Evolutionary conservation across 37 sponge, comb jelly and placozoan genomes (phyloP).

Genomic region (Diacarnus erythraeanus): DNA sequence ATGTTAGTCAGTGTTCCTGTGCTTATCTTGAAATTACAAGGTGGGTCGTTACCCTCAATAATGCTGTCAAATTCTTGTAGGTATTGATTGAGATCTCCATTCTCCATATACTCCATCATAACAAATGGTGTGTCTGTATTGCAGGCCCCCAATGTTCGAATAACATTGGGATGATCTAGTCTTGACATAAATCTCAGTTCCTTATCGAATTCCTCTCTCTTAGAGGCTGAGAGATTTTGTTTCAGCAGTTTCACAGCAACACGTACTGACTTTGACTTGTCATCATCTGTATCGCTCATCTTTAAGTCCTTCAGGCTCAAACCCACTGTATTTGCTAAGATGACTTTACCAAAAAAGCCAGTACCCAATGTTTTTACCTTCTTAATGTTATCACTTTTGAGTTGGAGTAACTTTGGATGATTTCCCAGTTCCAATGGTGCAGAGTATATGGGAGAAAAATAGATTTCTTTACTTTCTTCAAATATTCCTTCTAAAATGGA

Average conservation of each 20-base stretch:
- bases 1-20: slow-evolving; percentile 37
- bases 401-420: neutral
- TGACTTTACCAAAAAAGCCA: slow-evolving; percentile 6
- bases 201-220: slow-evolving; percentile 46
- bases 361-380: slow-evolving; percentile 2
- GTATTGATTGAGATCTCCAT: slow-evolving; percentile 71
- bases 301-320: slow-evolving; percentile 49
- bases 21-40: slow-evolving; percentile 6
- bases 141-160: slow-evolving; percentile 61
- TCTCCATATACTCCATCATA: slow-evolving; percentile 74
- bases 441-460: slow-evolving; percentile 37
- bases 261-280: neutral
- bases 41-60: neutral
- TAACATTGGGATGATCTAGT: slow-evolving; percentile 44
- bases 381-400: neutral
- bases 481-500: neutral
- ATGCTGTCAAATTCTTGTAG: slow-evolving; percentile 25
- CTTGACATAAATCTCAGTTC: slow-evolving; percentile 62
- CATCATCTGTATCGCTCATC: slow-evolving; percentile 26
- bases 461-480: neutral
- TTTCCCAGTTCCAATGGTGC: neutral
- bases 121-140: slow-evolving; percentile 19
- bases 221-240: neutral
- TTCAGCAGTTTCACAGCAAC: slow-evolving; percentile 62
- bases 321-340: slow-evolving; percentile 32